Base-by-base conservation (phyloP, 2,888 invertebrate genomes). In the Nomada flava region DNA sequence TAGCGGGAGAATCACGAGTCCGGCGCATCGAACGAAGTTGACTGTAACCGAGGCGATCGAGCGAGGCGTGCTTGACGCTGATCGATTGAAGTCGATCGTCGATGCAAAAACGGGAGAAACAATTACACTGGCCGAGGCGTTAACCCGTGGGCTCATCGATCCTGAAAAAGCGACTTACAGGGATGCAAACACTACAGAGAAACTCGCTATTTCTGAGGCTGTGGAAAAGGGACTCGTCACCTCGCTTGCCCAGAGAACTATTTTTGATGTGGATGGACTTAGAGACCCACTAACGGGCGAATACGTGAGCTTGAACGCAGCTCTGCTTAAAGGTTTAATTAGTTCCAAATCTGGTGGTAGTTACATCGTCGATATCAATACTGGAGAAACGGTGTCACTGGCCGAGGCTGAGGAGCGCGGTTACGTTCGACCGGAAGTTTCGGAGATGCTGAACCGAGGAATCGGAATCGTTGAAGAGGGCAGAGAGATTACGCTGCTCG, bases 211-310 rank as follows among this genome's bases (percentile, higher is more conserved):
- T 82, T 95, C 96, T 23, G 98, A 98, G 92, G 99, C 99, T 0
- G 98, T 98, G 20, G 96, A 97, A 91, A 96, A 97, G 79, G 99
- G 99, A 85, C 95, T 98, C 63, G 97, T 99, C 77, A 97, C 97
- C 42, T 98, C 98, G 1, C 97, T 98, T 26, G 96, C 97, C 7
- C 97, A 97, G 92, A 97, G 97, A 93, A 97, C 98, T 2, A 97
- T 98, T 88, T 98, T 98, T 92, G 97, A 98, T 93, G 98, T 99
- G 82, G 98, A 98, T 89, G 98, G 97, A 74, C 97, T 98, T 92
- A 97, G 96, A 92, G 97, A 98, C 93, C 96, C 97, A 0, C 95
- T 96, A 90, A 97, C 97, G 68, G 96, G 96, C 53, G 97, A 97
- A 91, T 97, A 96, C 91, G 95, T 98, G 89, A 97, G 97, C 86